A percentile compares a stretch with the other conserved stretches of the same genome.
phyloP scores from a whole-genome alignment of 2,888 invertebrate species.

The Xylota sylvarum region DNA sequence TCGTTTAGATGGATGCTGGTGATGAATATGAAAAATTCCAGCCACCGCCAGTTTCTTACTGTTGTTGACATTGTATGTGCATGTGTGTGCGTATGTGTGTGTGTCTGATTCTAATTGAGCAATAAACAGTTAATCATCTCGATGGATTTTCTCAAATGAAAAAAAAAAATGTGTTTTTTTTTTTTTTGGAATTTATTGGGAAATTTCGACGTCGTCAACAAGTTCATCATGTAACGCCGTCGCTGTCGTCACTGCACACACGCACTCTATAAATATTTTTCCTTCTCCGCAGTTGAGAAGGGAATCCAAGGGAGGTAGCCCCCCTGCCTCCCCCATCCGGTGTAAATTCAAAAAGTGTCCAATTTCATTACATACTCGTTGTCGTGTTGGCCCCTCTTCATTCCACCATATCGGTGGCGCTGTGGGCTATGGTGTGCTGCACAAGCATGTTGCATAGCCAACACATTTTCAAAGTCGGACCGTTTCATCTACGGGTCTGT shows the following conservation, averaged over 20 bases:
- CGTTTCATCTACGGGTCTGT: slow-evolving; percentile 62
- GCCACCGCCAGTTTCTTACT: slow-evolving; percentile 20
- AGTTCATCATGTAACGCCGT: slow-evolving; percentile 59
- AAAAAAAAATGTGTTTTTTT: slow-evolving; percentile 18
- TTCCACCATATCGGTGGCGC: slow-evolving; percentile 57
- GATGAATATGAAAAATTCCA: slow-evolving; percentile 52
- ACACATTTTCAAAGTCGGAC: slow-evolving; percentile 66
- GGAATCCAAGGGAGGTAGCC: slow-evolving; percentile 31
- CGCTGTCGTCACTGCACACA: slow-evolving; percentile 40
- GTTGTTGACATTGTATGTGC: neutral
- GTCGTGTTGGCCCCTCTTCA: neutral
- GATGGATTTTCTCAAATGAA: slow-evolving; percentile 47
- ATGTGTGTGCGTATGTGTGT: slow-evolving; percentile 21
- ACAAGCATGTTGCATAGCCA: slow-evolving; percentile 70
- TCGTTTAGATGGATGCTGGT: slow-evolving; percentile 21
- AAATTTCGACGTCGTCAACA: slow-evolving; percentile 65
- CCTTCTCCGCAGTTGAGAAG: neutral
- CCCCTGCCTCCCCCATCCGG: slow-evolving; percentile 61
- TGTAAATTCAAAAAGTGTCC: slow-evolving; percentile 72
- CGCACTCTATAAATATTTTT: slow-evolving; percentile 63
- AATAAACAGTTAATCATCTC: slow-evolving; percentile 74
- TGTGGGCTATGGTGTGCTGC: slow-evolving; percentile 57
- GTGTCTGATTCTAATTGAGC: slow-evolving; percentile 69
- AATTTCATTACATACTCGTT: slow-evolving; percentile 64
- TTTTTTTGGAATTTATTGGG: slow-evolving; percentile 66